Percentiles rank a stretch among this genome's conserved stretches.
Evolutionary conservation across 2,113 vertebrate species (phyloP).

Genomic region (Sorex araneus): DNA sequence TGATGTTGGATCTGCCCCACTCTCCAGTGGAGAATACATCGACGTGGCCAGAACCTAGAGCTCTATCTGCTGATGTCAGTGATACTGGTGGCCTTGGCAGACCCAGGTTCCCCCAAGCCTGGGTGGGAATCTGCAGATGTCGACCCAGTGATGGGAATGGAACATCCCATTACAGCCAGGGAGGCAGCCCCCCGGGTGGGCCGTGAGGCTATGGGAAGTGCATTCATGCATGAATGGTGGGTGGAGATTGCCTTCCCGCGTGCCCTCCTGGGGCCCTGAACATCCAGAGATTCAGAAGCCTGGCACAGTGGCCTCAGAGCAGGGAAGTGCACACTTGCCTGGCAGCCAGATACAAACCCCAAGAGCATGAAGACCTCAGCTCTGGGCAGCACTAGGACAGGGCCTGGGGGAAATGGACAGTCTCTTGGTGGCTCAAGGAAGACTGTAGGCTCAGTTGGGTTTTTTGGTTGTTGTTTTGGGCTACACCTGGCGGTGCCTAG

Average conservation of each 20-base stretch:
- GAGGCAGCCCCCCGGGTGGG: slow-evolving; percentile 15
- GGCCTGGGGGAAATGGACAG: not conserved
- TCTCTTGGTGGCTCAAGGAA: not conserved
- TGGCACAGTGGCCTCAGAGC: not conserved
- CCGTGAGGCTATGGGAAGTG: not conserved
- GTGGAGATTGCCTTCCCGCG: not conserved
- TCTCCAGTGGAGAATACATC: slow-evolving; percentile 62
- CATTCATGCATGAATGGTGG: not conserved
- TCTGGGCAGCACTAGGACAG: not conserved
- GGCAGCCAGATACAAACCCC: not conserved
- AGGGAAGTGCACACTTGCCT: not conserved
- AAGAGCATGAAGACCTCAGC: not conserved
- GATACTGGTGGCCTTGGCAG: slow-evolving; percentile 78
- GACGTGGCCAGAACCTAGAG: slow-evolving; percentile 19
- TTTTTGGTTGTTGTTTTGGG: not conserved
- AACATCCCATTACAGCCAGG: not conserved
- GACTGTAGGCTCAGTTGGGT: not conserved
- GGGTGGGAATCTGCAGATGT: slow-evolving; percentile 70
- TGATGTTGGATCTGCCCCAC: slow-evolving; percentile 69
- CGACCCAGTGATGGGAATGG: slow-evolving; percentile 33
- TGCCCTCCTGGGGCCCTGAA: not conserved
- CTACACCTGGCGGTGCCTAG: not conserved
- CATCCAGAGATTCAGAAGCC: not conserved
- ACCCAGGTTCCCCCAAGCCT: slow-evolving; percentile 43
- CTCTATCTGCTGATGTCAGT: slow-evolving; percentile 56